phyloP scores from a whole-genome alignment of 2,797 vertebrate genomes.

The Remorina albescens region DNA sequence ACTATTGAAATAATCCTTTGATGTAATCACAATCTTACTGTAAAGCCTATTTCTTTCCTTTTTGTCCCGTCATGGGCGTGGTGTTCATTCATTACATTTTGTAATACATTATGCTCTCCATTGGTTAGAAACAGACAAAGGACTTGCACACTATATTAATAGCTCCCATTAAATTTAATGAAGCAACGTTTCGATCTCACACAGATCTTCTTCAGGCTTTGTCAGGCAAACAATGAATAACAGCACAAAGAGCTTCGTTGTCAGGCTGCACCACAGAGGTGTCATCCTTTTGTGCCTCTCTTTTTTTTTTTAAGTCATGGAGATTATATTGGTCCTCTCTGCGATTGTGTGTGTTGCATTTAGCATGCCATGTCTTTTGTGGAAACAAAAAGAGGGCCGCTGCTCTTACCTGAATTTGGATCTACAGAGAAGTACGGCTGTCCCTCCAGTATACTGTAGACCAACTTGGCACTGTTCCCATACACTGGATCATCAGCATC shows the following conservation, averaged over 20 bases:
- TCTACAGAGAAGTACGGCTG: slow-evolving; percentile 99
- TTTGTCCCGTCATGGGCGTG: slow-evolving; percentile 57
- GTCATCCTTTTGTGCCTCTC: slow-evolving; percentile 27
- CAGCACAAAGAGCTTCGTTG: slow-evolving; percentile 47
- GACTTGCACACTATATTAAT: slow-evolving; percentile 65
- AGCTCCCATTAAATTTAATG: slow-evolving; percentile 73
- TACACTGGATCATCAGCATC: slow-evolving; percentile 98
- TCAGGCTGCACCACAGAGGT: slow-evolving; percentile 23
- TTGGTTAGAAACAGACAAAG: slow-evolving; percentile 67
- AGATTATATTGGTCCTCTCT: slow-evolving; percentile 16
- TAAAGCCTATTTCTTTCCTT: slow-evolving; percentile 54
- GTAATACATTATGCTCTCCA: slow-evolving; percentile 61
- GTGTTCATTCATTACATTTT: slow-evolving; percentile 64
- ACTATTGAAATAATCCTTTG: slow-evolving; percentile 57
- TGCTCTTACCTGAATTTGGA: slow-evolving; percentile 91
- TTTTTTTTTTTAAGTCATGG: slow-evolving; percentile 28
- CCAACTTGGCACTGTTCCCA: slow-evolving; percentile 96
- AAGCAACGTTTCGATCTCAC: slow-evolving; percentile 64
- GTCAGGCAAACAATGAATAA: slow-evolving; percentile 70
- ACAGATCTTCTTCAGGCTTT: slow-evolving; percentile 58
- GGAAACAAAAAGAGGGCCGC: neutral
- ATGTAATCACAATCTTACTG: slow-evolving; percentile 61
- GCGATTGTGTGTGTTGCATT: neutral
- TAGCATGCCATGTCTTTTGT: neutral
- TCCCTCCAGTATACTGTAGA: slow-evolving; percentile 98